Conservation (phyloP, 2,888 invertebrate species). For the Drosophila prolongata region DNA sequence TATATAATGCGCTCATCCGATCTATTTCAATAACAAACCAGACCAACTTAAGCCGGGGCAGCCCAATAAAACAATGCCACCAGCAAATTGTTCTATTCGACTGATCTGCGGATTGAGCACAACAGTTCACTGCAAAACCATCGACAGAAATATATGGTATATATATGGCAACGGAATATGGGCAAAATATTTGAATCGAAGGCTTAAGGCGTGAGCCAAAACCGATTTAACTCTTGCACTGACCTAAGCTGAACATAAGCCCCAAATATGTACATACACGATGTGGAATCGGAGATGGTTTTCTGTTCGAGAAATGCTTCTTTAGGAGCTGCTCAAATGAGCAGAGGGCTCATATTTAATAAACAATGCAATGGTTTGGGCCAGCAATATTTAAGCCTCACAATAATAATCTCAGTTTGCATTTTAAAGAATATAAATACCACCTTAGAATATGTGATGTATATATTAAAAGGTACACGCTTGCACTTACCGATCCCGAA, state of each 20-base stretch:
- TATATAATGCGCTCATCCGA: constrained; percentile 80
- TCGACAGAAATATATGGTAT: constrained; percentile 31
- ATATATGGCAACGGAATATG: constrained; percentile 34
- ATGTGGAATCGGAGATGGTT: constrained; percentile 10
- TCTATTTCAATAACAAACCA: constrained; percentile 71
- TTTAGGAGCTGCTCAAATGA: constrained; percentile 19
- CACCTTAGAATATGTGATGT: no score
- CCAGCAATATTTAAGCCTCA: background rate
- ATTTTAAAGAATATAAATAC: no score
- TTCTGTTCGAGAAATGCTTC: background rate
- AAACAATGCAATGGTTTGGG: constrained; percentile 10
- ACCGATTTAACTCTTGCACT: constrained; percentile 67
- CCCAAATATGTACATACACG: constrained; percentile 60
- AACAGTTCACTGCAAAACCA: constrained; percentile 25
- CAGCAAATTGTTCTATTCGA: constrained; percentile 34
- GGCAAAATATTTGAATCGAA: constrained; percentile 64
- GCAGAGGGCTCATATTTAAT: constrained; percentile 24
- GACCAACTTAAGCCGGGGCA: constrained; percentile 50
- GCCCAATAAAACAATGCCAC: constrained; percentile 63
- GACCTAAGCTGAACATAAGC: constrained; percentile 61
- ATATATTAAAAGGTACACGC: no score
- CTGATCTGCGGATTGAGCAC: constrained; percentile 41
- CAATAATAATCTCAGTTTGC: background rate
- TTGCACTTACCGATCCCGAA: no score
- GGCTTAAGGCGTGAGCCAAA: constrained; percentile 49